Evolutionary conservation across 2,797 vertebrate genomes (phyloP).

Genomic region (Sebastes iracundus): DNA sequence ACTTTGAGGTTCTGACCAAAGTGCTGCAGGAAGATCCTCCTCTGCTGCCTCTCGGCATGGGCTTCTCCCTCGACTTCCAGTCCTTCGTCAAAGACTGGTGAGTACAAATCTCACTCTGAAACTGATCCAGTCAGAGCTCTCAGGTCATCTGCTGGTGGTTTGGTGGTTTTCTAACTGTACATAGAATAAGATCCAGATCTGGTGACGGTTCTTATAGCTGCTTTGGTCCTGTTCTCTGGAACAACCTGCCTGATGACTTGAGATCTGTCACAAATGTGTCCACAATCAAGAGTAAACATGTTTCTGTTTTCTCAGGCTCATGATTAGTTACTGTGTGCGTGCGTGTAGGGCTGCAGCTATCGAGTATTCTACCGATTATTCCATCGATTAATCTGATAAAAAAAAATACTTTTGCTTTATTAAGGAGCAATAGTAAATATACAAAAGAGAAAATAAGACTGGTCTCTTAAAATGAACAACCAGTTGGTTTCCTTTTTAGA

Average conservation of each 20-base stretch:
- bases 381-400: too few relatives aligned
- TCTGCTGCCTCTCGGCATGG: slow-evolving; percentile 92
- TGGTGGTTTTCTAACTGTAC: background rate
- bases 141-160: background rate
- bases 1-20: slow-evolving; percentile 98
- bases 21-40: slow-evolving; percentile 97
- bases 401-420: too few relatives aligned
- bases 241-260: background rate
- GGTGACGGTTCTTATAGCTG: background rate
- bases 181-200: background rate
- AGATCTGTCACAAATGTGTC: background rate
- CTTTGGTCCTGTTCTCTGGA: background rate
- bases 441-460: too few relatives aligned
- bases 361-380: too few relatives aligned
- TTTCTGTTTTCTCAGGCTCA: background rate
- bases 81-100: slow-evolving; percentile 98
- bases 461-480: too few relatives aligned
- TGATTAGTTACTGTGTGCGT: background rate
- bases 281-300: background rate
- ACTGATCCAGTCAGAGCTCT: background rate
- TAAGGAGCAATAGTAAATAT: too few relatives aligned
- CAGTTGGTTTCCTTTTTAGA: too few relatives aligned
- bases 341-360: too few relatives aligned
- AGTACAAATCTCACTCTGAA: background rate
- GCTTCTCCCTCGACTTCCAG: slow-evolving; percentile 95